These are phyloP conservation scores for Caranx melampygus DNA, from an alignment of 2,113 vertebrate species.

Conservation along the genomic window DNA sequence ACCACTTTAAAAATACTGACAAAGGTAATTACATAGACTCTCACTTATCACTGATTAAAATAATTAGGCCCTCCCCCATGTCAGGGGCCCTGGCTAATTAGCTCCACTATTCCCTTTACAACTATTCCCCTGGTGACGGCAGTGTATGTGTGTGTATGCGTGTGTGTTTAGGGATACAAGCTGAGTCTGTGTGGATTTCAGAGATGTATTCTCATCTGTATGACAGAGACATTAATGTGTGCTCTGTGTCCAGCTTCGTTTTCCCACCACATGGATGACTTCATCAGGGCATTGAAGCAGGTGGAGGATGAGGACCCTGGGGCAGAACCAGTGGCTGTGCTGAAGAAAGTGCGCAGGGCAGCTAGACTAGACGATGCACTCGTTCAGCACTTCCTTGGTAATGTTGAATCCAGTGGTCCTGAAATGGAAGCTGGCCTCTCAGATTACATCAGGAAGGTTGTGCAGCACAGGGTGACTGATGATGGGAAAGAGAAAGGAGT, in stretches of 20 bases:
- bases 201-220: background rate
- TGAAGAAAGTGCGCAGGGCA: constrained; percentile 53
- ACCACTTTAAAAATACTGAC: background rate
- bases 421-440: constrained; percentile 55
- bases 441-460: constrained; percentile 56
- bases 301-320: constrained; percentile 68
- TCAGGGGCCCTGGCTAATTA: no score
- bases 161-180: background rate
- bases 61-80: no score
- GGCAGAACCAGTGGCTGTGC: constrained; percentile 29
- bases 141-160: background rate
- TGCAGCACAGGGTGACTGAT: constrained; percentile 50
- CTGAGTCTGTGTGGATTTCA: background rate
- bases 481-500: constrained; percentile 76
- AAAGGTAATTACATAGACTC: no score
- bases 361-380: constrained; percentile 51
- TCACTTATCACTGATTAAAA: no score
- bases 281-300: constrained; percentile 80
- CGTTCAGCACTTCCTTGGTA: constrained; percentile 66
- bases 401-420: background rate
- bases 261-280: constrained; percentile 79
- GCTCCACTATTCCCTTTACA: no score
- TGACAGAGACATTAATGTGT: background rate
- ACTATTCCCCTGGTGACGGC: no score
- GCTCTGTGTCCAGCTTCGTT: constrained; percentile 65